Evolutionary conservation across 2,113 vertebrate species (phyloP).

Genomic region (Haliaeetus leucogaster): DNA sequence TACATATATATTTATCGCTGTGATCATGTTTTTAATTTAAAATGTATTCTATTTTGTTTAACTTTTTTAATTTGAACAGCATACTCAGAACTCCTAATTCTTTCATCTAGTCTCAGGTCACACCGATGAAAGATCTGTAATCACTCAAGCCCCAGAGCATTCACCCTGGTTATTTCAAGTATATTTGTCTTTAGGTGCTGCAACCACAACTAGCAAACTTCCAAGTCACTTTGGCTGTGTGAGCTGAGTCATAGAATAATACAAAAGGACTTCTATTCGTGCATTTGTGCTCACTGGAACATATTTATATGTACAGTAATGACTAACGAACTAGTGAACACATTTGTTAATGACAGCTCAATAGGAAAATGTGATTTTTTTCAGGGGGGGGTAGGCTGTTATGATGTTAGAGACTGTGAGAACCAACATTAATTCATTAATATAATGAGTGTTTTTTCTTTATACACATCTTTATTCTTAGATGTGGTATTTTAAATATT

Average conservation of each 20-base stretch:
- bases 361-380: slow-evolving; percentile 2
- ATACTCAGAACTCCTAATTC: neutral
- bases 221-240: neutral
- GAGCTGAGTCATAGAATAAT: slow-evolving; percentile 8
- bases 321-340: neutral
- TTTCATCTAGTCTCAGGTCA: neutral
- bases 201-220: neutral
- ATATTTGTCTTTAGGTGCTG: slow-evolving; percentile 6
- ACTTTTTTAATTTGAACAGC: neutral
- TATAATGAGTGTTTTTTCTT: neutral
- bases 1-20: neutral
- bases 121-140: neutral
- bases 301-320: neutral
- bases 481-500: slow-evolving; percentile 2
- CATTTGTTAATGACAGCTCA: neutral
- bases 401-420: neutral
- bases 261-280: neutral
- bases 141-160: neutral
- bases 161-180: neutral
- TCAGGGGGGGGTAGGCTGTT: neutral
- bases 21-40: neutral
- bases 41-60: neutral
- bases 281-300: neutral
- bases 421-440: neutral
- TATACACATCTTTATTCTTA: neutral